Conservation (phyloP, 1,140 invertebrate genomes). For the Copidosoma floridanum region DNA sequence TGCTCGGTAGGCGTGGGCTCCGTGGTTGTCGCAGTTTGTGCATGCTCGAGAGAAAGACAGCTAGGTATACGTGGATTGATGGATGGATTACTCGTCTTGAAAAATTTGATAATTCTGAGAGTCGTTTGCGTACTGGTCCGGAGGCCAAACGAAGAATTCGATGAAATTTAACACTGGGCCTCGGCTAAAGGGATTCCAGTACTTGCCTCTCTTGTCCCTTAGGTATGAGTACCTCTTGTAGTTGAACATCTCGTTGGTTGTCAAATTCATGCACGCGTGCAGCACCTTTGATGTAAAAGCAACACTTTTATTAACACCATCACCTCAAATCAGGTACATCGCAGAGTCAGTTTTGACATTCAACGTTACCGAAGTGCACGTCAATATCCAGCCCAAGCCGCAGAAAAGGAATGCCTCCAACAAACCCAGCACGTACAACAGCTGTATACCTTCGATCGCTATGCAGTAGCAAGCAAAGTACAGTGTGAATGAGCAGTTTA, state of each 20-base stretch:
- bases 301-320: too few relatives aligned
- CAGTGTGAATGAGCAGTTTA: slow-evolving; percentile 82
- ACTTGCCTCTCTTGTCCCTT: slow-evolving; percentile 80
- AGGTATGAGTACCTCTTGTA: slow-evolving; percentile 88
- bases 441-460: slow-evolving; percentile 78
- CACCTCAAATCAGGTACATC: too few relatives aligned
- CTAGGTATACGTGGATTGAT: too few relatives aligned
- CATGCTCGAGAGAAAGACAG: background rate
- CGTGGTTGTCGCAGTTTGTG: background rate
- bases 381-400: slow-evolving; percentile 81
- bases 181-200: slow-evolving; percentile 85
- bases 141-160: slow-evolving; percentile 84
- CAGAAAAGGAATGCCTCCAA: slow-evolving; percentile 82
- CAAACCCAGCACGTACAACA: slow-evolving; percentile 77
- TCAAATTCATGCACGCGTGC: slow-evolving; percentile 87
- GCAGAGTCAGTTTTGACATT: too few relatives aligned
- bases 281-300: too few relatives aligned
- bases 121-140: slow-evolving; percentile 69
- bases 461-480: slow-evolving; percentile 88
- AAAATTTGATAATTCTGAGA: slow-evolving; percentile 65
- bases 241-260: slow-evolving; percentile 93
- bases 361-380: slow-evolving; percentile 76
- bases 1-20: background rate
- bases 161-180: slow-evolving; percentile 82
- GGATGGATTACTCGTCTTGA: slow-evolving; percentile 68